These are phyloP conservation scores for Rhaphigaster nebulosa DNA, from an alignment of 2,888 invertebrate species.

Conservation along the genomic window DNA sequence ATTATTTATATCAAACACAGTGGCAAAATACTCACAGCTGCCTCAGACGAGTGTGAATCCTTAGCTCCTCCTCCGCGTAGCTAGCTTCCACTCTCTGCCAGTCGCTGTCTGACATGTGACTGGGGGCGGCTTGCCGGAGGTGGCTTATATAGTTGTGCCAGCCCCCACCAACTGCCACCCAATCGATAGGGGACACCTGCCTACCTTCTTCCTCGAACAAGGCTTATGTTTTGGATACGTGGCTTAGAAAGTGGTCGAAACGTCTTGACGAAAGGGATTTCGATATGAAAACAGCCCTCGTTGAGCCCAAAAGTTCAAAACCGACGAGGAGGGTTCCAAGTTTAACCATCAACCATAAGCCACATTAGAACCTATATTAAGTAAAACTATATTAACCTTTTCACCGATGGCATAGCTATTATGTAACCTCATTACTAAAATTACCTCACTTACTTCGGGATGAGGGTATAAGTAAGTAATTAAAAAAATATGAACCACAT, in stretches of 20 bases:
- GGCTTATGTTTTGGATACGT: slow-evolving; percentile 8
- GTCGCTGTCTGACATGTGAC: slow-evolving; percentile 59
- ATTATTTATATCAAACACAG: background rate
- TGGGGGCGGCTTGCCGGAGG: slow-evolving; percentile 43
- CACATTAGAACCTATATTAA: background rate
- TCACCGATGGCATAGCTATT: background rate
- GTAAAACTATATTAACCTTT: background rate
- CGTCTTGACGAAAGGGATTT: background rate
- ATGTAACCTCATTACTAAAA: background rate
- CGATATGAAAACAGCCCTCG: no score
- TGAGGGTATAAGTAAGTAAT: background rate
- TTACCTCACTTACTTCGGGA: background rate
- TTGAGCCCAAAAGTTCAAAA: background rate
- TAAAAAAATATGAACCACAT: no score
- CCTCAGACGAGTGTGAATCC: slow-evolving; percentile 60
- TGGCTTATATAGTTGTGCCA: slow-evolving; percentile 17
- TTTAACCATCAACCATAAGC: background rate
- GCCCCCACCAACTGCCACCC: slow-evolving; percentile 12
- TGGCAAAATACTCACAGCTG: slow-evolving; percentile 58
- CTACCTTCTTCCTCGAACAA: background rate
- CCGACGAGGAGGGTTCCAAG: background rate
- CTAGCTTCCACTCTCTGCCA: slow-evolving; percentile 55
- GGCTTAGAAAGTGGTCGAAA: background rate
- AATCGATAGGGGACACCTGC: slow-evolving; percentile 35
- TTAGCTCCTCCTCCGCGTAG: slow-evolving; percentile 58